Evolutionary conservation across 2,888 invertebrate genomes (phyloP), one percentile per base, ranked within the genome.

Genomic region (Rotaria socialis): DNA sequence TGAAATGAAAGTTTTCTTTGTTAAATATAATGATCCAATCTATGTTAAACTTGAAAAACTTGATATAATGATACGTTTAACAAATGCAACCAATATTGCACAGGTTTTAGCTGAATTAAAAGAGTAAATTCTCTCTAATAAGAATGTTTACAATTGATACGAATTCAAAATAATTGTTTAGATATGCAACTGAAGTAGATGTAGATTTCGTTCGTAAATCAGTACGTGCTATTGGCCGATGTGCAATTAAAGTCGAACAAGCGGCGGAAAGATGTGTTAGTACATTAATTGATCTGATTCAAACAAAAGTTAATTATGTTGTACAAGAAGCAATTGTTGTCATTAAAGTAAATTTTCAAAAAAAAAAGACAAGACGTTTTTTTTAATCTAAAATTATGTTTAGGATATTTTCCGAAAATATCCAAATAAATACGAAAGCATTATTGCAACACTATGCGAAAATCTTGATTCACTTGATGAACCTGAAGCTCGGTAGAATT

Each of bases 1-100:
- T 90, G 99, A 99, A 92, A 98, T 99, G 98, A 99, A 99, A 93
- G 96, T 96, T 86, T 99, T 99, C 93, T 99, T 99, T 91, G 99
- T 99, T 67, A 99, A 99, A 90, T 99, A 99, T 93, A 99, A 99
- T 91, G 99, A 99, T 92, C 99, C 99, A 0, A 99, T 99, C 91
- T 99, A 99, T 91, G 99, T 99, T 80, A 99, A 99, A 91, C 93
- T 99, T 88, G 99, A 99, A 91, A 99, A 99, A 91, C 90, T 99
- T 89, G 99, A 99, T 91, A 99, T 99, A 87, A 99, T 99, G 98
- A 99, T 99, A 89, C 94, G 99, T 35, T 93, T 99, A 88, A 98
- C 99, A 27, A 96, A 96, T 84, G 97, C 98, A 91, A 94, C 95
- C 27, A 99, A 99, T 92, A 99, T 99, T 89, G 96, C 97, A 2